phyloP scores from a whole-genome alignment of 2,113 vertebrate genomes.

The Rhipidura dahli region DNA sequence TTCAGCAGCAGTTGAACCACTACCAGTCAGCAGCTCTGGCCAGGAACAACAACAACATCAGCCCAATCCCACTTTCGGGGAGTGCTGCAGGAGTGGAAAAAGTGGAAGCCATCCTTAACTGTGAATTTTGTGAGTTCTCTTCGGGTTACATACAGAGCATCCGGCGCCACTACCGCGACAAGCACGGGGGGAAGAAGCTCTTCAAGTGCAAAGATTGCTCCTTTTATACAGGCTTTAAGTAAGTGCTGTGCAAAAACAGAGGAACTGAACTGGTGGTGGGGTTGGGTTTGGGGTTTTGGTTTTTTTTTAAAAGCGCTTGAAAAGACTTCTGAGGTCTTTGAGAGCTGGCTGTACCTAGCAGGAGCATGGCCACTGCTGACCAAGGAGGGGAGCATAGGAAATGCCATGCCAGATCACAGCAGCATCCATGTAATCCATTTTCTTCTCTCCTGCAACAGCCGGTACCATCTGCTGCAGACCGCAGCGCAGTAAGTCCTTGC shows the following conservation, averaged over 20 bases:
- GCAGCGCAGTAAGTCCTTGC: neutral
- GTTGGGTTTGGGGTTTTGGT: no score
- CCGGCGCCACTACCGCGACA: constrained; percentile 95
- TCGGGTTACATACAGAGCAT: constrained; percentile 99
- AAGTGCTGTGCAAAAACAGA: constrained; percentile 58
- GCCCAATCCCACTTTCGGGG: constrained; percentile 74
- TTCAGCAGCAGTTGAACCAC: constrained; percentile 93
- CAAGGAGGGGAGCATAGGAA: neutral
- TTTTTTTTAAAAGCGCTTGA: neutral
- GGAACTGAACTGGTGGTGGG: neutral
- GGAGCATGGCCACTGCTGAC: neutral
- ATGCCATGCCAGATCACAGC: constrained; percentile 17
- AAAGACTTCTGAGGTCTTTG: constrained; percentile 4
- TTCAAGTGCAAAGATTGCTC: constrained; percentile 99
- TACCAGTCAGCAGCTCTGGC: constrained; percentile 89
- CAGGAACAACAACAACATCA: constrained; percentile 82
- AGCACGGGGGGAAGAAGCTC: constrained; percentile 96
- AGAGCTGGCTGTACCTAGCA: neutral
- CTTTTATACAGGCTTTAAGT: constrained; percentile 99
- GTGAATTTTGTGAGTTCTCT: constrained; percentile 98
- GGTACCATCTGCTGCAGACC: neutral
- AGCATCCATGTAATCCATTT: constrained; percentile 50
- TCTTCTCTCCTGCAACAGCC: neutral
- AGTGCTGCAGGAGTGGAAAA: constrained; percentile 68
- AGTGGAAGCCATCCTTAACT: constrained; percentile 84